These are phyloP conservation scores for Epizoanthus ramosus DNA, from an alignment of 92 coral and sea anemone genomes.

Conservation along the genomic window DNA sequence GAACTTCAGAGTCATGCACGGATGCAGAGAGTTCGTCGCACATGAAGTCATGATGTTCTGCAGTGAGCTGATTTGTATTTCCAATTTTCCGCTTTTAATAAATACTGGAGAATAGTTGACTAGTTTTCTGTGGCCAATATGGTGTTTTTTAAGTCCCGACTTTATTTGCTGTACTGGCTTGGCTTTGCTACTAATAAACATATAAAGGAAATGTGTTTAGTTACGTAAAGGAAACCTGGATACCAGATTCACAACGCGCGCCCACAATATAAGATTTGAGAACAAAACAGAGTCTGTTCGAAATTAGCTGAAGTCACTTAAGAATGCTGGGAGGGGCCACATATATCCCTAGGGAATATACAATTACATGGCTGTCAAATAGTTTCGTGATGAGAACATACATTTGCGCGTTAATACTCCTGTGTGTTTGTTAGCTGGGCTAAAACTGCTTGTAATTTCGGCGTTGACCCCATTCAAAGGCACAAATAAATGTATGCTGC, in stretches of 20 bases:
- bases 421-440: constrained; percentile 24
- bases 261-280: background rate
- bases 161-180: background rate
- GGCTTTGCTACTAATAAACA: background rate
- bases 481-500: background rate
- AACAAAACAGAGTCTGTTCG: constrained; percentile 38
- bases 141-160: background rate
- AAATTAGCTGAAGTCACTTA: constrained; percentile 43
- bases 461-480: background rate
- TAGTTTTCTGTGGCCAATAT: no score
- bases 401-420: background rate
- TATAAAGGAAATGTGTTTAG: background rate
- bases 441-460: constrained; percentile 4
- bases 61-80: no score
- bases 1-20: no score
- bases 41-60: no score
- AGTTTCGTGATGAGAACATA: constrained; percentile 49
- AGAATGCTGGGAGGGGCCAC: constrained; percentile 67
- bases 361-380: constrained; percentile 63
- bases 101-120: no score
- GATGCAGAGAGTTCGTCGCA: no score
- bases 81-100: no score
- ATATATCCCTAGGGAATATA: constrained; percentile 54
- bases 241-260: background rate
- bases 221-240: constrained; percentile 20